Percentiles rank a stretch among this genome's conserved stretches.
phyloP scores from a whole-genome alignment of 2,888 invertebrate species.

The Tipula unca region DNA sequence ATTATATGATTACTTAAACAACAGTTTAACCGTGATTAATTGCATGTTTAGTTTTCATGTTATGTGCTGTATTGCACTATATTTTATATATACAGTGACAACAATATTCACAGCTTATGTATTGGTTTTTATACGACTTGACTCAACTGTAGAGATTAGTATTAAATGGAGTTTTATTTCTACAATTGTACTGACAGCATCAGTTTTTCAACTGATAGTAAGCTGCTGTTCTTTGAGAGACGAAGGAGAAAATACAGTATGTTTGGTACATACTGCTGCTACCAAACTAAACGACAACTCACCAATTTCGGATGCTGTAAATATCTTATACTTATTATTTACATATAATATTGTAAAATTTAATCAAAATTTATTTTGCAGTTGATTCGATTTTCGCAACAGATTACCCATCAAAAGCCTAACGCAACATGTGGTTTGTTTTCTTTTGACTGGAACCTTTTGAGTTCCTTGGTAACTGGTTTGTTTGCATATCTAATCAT shows the following conservation, averaged over 20 bases:
- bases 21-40: background rate
- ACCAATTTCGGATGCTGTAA: background rate
- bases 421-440: background rate
- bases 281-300: background rate
- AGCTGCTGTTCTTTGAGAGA: background rate
- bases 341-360: background rate
- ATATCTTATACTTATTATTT: background rate
- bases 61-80: background rate
- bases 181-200: background rate
- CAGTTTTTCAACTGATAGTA: background rate
- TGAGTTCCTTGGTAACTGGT: background rate
- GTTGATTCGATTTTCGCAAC: constrained; percentile 4
- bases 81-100: background rate
- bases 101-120: constrained; percentile 1
- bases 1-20: background rate
- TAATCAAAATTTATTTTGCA: background rate
- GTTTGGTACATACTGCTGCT: background rate
- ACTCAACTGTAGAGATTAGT: background rate
- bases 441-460: background rate
- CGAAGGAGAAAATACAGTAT: background rate
- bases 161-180: background rate
- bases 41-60: background rate
- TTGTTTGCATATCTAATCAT: constrained; percentile 3
- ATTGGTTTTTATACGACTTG: background rate
- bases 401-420: background rate